phyloP scores from a whole-genome alignment of 2,797 vertebrate species.

The Coendou prehensilis region DNA sequence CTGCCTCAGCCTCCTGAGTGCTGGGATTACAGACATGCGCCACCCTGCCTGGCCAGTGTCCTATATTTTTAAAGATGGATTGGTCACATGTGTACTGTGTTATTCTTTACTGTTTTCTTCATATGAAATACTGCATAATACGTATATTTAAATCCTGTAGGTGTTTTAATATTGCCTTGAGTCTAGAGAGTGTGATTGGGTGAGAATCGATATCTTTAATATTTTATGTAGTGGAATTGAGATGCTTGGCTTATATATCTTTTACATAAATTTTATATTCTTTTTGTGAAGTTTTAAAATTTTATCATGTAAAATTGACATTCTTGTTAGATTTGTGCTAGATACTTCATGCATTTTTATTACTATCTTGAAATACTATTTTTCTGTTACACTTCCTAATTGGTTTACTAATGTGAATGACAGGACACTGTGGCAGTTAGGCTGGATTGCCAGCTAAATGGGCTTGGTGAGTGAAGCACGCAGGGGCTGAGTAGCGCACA shows the following conservation, averaged over 20 bases:
- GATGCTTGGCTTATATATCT: background rate
- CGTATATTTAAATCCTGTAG: background rate
- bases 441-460: background rate
- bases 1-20: background rate
- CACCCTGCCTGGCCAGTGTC: background rate
- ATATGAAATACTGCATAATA: background rate
- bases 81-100: background rate
- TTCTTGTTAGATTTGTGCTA: slow-evolving; percentile 46
- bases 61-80: background rate
- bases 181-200: background rate
- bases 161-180: background rate
- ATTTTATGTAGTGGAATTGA: background rate
- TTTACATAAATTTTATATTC: slow-evolving; percentile 14
- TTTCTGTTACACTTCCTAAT: background rate
- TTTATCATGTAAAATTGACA: background rate
- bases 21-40: background rate
- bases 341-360: background rate
- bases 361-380: slow-evolving; percentile 12
- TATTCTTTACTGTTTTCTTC: background rate
- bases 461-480: background rate
- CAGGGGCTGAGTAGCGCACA: no score
- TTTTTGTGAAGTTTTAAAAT: background rate
- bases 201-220: slow-evolving; percentile 24
- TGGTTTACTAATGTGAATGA: background rate
- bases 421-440: background rate